Evolutionary conservation across 2,888 invertebrate genomes (phyloP), one percentile per base, ranked within the genome.

Genomic region (Netelia inedita): DNA sequence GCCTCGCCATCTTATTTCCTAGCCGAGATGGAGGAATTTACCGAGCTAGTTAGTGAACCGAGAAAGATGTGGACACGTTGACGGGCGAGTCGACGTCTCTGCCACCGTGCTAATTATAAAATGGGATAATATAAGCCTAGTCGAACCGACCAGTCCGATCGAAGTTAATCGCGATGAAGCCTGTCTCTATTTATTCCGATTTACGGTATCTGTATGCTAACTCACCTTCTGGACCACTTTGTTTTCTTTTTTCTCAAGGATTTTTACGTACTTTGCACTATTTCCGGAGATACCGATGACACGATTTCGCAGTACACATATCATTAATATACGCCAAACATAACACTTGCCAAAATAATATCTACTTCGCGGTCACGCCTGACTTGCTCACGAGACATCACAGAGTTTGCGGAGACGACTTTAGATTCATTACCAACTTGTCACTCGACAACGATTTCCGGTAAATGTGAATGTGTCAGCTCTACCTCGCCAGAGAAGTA

Each of bases 21-120:
- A 50, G 23, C 57, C 21, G 73, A 28, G 61, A 57, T 16, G 5
- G 46, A 28, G 76, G 68, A 41, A 59, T 80, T 80, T 73, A 59
- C 73, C 66, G 50, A 61, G 50, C 50, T 80, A 57, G 59, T 80
- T 80, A 80, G 74, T 68, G 59, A 74, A 21, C 50, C 35, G 46
- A 46, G 41, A 68, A 41, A 59, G 61, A 80, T 21, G 50, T 21
- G 19, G 59, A 57, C 59, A 23, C 46, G 57, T 68, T 59, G 68
- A 80, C 59, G 74, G 35, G 41, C 68, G 61, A 75, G 68, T 66
- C 55, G 57, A 46, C 63, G n/a, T 19, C 43, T 68, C 41, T n/a
- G 66, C 73, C 21, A 61, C 68, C 41, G 80, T 80, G 74, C 68
- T 80, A 80, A 74, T 80, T 74, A 80, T 80, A 74, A 80, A 80